Conservation (phyloP, 2,888 invertebrate species). For the Flabesymbios commensalis region DNA sequence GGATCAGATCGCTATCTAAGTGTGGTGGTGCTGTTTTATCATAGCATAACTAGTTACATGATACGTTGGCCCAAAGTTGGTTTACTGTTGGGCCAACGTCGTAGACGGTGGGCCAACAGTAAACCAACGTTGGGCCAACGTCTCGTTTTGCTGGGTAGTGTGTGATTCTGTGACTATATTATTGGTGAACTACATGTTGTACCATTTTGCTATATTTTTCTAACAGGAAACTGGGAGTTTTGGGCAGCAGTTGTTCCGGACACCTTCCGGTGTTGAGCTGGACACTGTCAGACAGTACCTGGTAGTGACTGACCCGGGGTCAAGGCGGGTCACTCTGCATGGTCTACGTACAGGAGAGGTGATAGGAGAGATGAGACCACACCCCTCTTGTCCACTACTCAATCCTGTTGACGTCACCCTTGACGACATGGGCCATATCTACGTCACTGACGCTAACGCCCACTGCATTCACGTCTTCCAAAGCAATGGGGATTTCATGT, state of each 20-base stretch:
- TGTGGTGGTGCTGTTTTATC: too few species aligned
- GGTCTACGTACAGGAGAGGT: constrained; percentile 13
- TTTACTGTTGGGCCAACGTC: too few species aligned
- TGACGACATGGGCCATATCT: constrained; percentile 13
- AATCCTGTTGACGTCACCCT: constrained; percentile 18
- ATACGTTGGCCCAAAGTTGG: too few species aligned
- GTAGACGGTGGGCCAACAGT: too few species aligned
- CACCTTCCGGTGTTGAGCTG: constrained; percentile 10
- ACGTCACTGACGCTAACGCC: constrained; percentile 16
- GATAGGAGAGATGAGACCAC: constrained; percentile 16
- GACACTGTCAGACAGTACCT: constrained; percentile 2
- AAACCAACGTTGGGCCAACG: too few species aligned
- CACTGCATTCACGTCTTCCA: constrained; percentile 18
- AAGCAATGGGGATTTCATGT: constrained; percentile 20
- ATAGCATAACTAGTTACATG: too few species aligned
- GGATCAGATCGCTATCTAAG: too few species aligned
- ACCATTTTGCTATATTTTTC: too few species aligned
- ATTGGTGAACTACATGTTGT: too few species aligned
- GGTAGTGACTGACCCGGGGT: constrained; percentile 9
- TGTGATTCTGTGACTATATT: too few species aligned
- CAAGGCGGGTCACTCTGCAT: constrained; percentile 21
- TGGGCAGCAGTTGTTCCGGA: constrained; percentile 15
- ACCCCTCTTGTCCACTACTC: constrained; percentile 9
- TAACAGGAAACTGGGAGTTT: constrained; percentile 13
- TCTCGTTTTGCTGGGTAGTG: too few species aligned